These are phyloP conservation scores for Caracal caracal DNA, from an alignment of 2,113 vertebrate species.

Conservation along the genomic window DNA sequence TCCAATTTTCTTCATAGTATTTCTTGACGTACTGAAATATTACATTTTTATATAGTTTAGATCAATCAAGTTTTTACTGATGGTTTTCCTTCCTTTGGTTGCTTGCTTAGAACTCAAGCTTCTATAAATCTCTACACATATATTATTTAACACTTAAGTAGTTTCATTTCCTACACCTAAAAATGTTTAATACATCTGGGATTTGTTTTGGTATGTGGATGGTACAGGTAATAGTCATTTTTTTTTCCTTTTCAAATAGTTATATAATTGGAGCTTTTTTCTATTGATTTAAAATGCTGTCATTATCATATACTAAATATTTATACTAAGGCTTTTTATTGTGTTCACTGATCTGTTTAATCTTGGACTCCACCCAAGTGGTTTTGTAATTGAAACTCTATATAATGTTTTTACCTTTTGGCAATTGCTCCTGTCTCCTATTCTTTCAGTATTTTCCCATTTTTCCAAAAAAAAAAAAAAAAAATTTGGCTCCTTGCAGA, in stretches of 20 bases:
- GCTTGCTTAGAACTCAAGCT: conserved; percentile 35
- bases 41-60: conserved; percentile 55
- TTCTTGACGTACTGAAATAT: conserved; percentile 67
- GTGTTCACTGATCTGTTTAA: conserved; percentile 45
- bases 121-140: neutral
- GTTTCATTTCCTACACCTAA: conserved; percentile 13
- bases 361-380: neutral
- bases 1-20: conserved; percentile 62
- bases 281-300: conserved; percentile 46
- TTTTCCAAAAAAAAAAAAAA: neutral
- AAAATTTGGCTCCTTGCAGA: neutral
- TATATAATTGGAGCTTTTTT: conserved; percentile 40
- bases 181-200: neutral
- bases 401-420: conserved; percentile 24
- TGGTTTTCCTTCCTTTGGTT: conserved; percentile 36
- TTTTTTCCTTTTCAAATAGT: neutral
- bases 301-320: conserved; percentile 40
- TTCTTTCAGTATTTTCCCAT: neutral
- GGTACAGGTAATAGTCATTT: neutral
- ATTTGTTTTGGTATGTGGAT: conserved; percentile 43
- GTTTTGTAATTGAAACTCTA: conserved; percentile 44
- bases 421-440: conserved; percentile 2
- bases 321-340: conserved; percentile 38
- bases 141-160: conserved; percentile 19
- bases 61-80: conserved; percentile 60